Evolutionary conservation across 2,888 invertebrate genomes (phyloP).

Genomic region (Cerastoderma edule): DNA sequence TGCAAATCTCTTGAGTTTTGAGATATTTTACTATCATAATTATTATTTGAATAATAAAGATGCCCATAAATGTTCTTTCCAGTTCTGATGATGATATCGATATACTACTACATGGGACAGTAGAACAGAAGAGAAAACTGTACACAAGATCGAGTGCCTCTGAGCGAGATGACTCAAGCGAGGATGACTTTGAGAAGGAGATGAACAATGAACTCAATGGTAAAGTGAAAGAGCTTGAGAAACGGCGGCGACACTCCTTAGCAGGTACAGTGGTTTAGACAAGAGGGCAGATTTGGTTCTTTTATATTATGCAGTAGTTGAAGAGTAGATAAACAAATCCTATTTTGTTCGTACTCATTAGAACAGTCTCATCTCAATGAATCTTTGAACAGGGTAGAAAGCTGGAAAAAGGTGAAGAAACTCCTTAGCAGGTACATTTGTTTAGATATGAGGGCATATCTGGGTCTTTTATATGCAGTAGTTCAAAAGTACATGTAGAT

Average conservation of each 20-base stretch:
- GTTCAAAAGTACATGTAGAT: no score
- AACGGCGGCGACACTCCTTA: conserved; percentile 58
- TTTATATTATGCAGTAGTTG: no score
- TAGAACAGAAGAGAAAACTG: conserved; percentile 75
- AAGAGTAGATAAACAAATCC: no score
- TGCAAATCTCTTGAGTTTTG: neutral
- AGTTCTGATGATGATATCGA: conserved; percentile 82
- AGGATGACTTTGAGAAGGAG: conserved; percentile 83
- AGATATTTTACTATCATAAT: no score
- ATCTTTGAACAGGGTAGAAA: neutral
- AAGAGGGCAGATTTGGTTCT: no score
- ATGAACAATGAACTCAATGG: conserved; percentile 80
- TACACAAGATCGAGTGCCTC: conserved; percentile 42
- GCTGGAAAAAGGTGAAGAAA: neutral
- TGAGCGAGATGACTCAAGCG: conserved; percentile 68
- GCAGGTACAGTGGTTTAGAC: no score
- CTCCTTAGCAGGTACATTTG: no score
- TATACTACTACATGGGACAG: conserved; percentile 78
- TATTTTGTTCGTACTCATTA: no score
- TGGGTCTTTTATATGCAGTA: no score
- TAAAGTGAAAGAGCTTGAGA: conserved; percentile 74
- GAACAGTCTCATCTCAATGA: neutral
- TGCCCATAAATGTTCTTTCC: conserved; percentile 16
- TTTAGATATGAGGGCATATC: no score
- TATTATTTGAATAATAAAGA: no score